These are phyloP conservation scores for Rhinolophus sinicus DNA, from an alignment of 2,113 vertebrate species.

Conservation along the genomic window DNA sequence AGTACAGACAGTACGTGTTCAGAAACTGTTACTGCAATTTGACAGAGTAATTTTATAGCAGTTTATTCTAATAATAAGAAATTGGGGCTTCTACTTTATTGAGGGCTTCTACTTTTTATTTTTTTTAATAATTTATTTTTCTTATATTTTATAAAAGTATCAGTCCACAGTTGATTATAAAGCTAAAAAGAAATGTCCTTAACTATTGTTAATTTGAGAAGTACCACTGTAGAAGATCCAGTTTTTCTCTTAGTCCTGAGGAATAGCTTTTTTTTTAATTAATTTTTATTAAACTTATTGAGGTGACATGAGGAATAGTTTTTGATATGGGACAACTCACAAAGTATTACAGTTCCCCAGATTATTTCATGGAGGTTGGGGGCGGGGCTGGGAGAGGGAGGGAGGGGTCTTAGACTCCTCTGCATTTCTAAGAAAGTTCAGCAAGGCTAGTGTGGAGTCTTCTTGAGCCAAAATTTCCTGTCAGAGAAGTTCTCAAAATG, in stretches of 20 bases:
- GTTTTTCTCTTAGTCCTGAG: not conserved
- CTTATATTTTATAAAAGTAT: not conserved
- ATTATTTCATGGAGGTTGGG: not conserved
- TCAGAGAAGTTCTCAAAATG: not conserved
- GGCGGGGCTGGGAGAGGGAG: too few relatives aligned
- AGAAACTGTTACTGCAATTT: not conserved
- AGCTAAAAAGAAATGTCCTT: not conserved
- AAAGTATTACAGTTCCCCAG: not conserved
- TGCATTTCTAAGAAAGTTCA: conserved; percentile 2
- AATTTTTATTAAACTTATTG: too few relatives aligned
- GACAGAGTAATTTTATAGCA: not conserved
- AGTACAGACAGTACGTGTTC: not conserved
- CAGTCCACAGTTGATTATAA: not conserved
- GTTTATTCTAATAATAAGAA: not conserved
- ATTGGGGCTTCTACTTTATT: not conserved
- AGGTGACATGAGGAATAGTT: too few relatives aligned
- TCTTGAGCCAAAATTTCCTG: not conserved
- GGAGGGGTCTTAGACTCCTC: not conserved
- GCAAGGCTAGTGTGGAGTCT: not conserved
- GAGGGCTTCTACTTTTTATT: not conserved
- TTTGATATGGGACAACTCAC: not conserved
- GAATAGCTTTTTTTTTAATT: not conserved
- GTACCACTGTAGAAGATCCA: not conserved
- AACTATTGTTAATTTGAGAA: not conserved
- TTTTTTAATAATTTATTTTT: not conserved